A percentile compares a stretch with the other conserved stretches of the same genome.
Conservation (phyloP, 1,140 invertebrate genomes). For the Leptinotarsa undecemlineata region DNA sequence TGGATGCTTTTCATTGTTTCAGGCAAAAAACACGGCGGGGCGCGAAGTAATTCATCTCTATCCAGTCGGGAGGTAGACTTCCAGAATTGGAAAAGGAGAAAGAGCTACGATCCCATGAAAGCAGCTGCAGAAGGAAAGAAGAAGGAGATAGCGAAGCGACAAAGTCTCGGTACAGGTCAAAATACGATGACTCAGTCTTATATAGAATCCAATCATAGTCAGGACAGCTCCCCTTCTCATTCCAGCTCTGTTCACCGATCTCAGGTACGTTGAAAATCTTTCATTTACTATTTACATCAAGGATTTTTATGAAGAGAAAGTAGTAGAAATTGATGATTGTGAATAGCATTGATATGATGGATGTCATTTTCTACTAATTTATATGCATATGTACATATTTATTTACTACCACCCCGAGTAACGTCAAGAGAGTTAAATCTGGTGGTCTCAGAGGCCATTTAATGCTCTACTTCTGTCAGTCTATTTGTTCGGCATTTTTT, state of each 20-base stretch:
- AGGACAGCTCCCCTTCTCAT: slow-evolving; percentile 55
- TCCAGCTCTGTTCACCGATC: slow-evolving; percentile 56
- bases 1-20: slow-evolving; percentile 14
- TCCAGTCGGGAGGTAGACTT: slow-evolving; percentile 78
- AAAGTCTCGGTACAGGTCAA: slow-evolving; percentile 31
- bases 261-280: slow-evolving; percentile 43
- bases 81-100: slow-evolving; percentile 89
- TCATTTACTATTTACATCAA: too few relatives aligned
- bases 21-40: slow-evolving; percentile 62
- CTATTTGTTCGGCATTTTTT: too few relatives aligned
- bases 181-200: slow-evolving; percentile 50
- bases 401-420: too few relatives aligned
- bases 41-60: slow-evolving; percentile 66
- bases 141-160: slow-evolving; percentile 57
- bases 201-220: slow-evolving; percentile 46
- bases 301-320: too few relatives aligned
- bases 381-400: too few relatives aligned
- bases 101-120: slow-evolving; percentile 89
- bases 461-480: too few relatives aligned
- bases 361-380: background rate
- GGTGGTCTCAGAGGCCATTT: too few relatives aligned
- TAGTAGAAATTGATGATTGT: slow-evolving; percentile 4
- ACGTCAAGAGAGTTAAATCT: too few relatives aligned
- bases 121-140: slow-evolving; percentile 79
- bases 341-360: background rate